Conservation (phyloP, 2,797 vertebrate species). For the Sebastes vulpes region DNA sequence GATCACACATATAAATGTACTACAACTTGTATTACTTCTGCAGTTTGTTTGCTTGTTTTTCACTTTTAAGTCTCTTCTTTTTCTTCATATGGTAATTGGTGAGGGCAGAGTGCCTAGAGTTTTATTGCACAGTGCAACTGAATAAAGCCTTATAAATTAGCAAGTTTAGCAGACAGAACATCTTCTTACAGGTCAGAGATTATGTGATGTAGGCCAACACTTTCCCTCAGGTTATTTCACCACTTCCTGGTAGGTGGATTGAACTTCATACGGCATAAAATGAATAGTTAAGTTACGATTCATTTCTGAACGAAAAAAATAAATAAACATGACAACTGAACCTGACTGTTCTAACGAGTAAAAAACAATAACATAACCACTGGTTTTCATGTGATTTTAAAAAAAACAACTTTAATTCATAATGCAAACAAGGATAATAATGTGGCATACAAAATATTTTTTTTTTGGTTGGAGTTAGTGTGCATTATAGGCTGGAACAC, state of each 20-base stretch:
- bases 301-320: not conserved
- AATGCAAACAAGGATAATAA: not conserved
- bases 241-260: not conserved
- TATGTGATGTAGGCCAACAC: not conserved
- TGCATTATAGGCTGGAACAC: constrained; percentile 4
- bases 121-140: not conserved
- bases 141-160: not conserved
- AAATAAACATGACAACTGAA: not conserved
- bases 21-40: too few relatives aligned
- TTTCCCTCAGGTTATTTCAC: not conserved
- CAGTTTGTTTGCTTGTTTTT: not conserved
- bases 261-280: not conserved
- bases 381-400: not conserved
- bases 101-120: not conserved
- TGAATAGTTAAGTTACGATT: not conserved
- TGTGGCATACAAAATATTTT: not conserved
- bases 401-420: not conserved
- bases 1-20: too few relatives aligned
- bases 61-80: too few relatives aligned
- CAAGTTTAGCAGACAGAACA: not conserved
- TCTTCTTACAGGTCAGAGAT: not conserved
- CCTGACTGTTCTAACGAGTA: not conserved
- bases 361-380: not conserved
- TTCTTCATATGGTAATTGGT: not conserved
- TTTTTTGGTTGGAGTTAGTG: not conserved